Conservation (phyloP, 2,888 invertebrate species). For the Hesperia comma region DNA sequence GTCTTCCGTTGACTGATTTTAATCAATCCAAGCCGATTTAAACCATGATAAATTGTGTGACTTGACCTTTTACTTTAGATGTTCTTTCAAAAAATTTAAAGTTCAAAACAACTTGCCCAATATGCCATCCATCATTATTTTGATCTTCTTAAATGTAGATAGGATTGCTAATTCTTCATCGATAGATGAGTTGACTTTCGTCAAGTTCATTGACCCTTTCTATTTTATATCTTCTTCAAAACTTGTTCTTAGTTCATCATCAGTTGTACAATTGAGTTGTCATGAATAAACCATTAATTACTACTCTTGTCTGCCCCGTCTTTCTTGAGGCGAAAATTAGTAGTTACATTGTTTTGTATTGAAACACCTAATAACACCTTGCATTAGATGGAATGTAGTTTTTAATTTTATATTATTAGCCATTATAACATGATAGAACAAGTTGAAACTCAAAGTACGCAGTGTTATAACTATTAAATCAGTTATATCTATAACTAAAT, state of each 20-base stretch:
- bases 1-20: constrained; percentile 3
- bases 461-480: too few species aligned
- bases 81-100: neutral
- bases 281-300: constrained; percentile 41
- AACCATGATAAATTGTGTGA: neutral
- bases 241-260: constrained; percentile 35
- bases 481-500: too few species aligned
- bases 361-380: constrained; percentile 35
- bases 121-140: neutral
- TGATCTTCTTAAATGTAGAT: neutral
- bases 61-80: neutral
- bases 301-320: constrained; percentile 34
- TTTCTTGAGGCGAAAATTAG: constrained; percentile 37
- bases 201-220: constrained; percentile 31
- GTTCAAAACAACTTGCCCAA: neutral
- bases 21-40: neutral
- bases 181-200: constrained; percentile 17
- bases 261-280: constrained; percentile 37
- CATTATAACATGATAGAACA: constrained; percentile 9
- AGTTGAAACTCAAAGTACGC: too few species aligned
- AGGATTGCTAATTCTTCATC: neutral
- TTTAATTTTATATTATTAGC: neutral
- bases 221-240: constrained; percentile 36
- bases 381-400: constrained; percentile 19
- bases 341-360: constrained; percentile 37